phyloP scores from a whole-genome alignment of 2,888 invertebrate genomes.

The Drosophila mulleri region DNA sequence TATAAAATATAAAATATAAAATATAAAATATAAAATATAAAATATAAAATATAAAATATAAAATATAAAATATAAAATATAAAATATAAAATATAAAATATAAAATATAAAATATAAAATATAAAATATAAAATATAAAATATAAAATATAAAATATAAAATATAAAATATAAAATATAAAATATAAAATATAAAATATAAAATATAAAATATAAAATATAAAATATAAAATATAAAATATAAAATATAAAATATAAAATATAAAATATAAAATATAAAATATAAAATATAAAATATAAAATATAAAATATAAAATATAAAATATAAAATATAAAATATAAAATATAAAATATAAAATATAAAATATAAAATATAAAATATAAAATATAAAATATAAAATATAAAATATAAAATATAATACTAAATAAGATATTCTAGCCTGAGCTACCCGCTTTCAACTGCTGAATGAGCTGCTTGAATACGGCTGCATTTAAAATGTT shows the following conservation, averaged over 20 bases:
- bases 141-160: background rate
- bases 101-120: background rate
- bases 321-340: background rate
- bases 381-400: slow-evolving; percentile 1
- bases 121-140: background rate
- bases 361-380: slow-evolving; percentile 1
- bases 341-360: slow-evolving; percentile 1
- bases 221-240: background rate
- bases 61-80: background rate
- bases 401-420: background rate
- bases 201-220: background rate
- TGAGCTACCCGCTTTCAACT: background rate
- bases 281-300: background rate
- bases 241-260: background rate
- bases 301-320: background rate
- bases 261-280: slow-evolving; percentile 1
- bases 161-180: background rate
- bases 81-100: background rate
- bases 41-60: background rate
- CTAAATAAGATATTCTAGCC: background rate
- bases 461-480: background rate
- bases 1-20: background rate
- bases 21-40: background rate
- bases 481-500: slow-evolving; percentile 31
- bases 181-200: background rate